Conservation (phyloP, 1,140 invertebrate genomes). For the Conus ventricosus region DNA sequence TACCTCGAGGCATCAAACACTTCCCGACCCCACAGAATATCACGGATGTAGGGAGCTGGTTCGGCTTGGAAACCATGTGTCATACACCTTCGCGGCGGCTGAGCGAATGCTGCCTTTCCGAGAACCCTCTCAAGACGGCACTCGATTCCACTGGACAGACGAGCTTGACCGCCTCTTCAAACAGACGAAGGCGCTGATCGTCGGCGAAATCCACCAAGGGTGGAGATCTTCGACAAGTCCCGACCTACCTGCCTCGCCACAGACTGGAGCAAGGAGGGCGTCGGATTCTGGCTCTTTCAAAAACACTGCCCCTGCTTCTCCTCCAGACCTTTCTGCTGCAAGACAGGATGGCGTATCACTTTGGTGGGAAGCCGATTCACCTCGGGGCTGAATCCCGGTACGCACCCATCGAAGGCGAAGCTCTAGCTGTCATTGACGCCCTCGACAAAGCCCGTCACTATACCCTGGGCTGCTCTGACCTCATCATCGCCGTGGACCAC, state of each 20-base stretch:
- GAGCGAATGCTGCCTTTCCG: conserved; percentile 50
- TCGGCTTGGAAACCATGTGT: no score
- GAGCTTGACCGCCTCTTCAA: conserved; percentile 42
- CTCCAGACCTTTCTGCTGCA: conserved; percentile 38
- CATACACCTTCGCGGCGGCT: no score
- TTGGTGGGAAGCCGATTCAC: conserved; percentile 57
- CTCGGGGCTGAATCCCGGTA: conserved; percentile 51
- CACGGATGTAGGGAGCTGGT: no score
- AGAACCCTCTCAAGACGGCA: conserved; percentile 41
- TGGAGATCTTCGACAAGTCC: conserved; percentile 52
- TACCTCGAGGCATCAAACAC: no score
- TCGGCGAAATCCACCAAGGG: conserved; percentile 52
- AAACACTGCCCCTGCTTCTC: conserved; percentile 51
- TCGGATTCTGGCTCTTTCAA: conserved; percentile 55
- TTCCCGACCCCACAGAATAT: no score
- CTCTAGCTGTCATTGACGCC: conserved; percentile 53
- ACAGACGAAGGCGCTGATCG: conserved; percentile 47
- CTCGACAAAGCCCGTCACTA: conserved; percentile 52
- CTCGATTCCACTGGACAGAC: conserved; percentile 42
- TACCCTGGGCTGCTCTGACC: conserved; percentile 50
- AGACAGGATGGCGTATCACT: conserved; percentile 46
- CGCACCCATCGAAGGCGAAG: conserved; percentile 52
- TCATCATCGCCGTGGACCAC: no score
- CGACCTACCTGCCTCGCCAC: no score
- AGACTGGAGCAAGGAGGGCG: no score